Evolutionary conservation across 2,888 invertebrate genomes (phyloP), one percentile per base, ranked within the genome.

Genomic region (Tanypteryx hageni): DNA sequence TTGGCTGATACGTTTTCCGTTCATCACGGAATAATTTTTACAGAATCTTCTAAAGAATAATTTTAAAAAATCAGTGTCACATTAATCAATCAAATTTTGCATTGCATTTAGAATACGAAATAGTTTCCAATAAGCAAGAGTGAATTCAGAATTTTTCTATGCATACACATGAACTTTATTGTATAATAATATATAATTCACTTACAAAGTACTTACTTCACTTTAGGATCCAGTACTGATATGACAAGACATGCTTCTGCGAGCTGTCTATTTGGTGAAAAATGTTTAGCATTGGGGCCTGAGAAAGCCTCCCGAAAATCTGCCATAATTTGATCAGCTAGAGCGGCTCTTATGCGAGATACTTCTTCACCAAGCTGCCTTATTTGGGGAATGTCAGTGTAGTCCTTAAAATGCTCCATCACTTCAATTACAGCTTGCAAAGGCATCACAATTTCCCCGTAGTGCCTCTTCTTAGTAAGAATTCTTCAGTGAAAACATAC

Each of bases 391-490:
- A 99, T 99, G 94, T 98, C 97, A 93, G 97, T 97, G 95, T 99
- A 99, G 93, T 97, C 97, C 94, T 98, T 97, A 95, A 99, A 99
- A 95, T 99, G 98, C 93, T 98, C 97, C 95, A 99, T 97, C 0
- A 99, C 99, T 96, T 99, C 98, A 94, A 98, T 97, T 18, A 99
- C 98, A 16, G 99, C 99, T 95, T 99, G 99, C 93, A 99, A 95
- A 0, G 99, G 98, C 95, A 98, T 96, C 16, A 99, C 97, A 92
- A 99, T 98, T 95, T 99, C 99, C 64, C 98, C 98, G 95, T 99
- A 99, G 94, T 98, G 97, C n/a, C 99, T 96, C 93, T 97, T 97
- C 93, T 97, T 96, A 0, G 98, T 98, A 94, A 99, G 95, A 27
- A 96, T 95, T 93, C 96, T 96, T 91, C 92, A 31, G 11, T 56